Conservation (phyloP, 2,888 invertebrate genomes). For the Eupithecia subumbrata region DNA sequence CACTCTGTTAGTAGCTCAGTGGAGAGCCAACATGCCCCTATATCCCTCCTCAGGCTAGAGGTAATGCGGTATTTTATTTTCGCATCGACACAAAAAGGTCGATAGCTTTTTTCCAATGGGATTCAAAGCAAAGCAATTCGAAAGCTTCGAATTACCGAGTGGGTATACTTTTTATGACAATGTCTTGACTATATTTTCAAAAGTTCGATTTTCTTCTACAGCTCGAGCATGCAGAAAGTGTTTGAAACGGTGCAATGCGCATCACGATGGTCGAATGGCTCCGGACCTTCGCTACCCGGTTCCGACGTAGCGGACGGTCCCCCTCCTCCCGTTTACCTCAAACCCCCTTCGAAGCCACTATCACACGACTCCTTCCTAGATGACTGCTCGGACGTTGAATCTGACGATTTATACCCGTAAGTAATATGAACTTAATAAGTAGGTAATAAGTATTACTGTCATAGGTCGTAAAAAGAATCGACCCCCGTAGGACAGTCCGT, state of each 20-base stretch:
- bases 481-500: too few relatives aligned
- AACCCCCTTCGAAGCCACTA: slow-evolving; percentile 85
- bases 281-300: slow-evolving; percentile 70
- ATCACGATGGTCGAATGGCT: slow-evolving; percentile 84
- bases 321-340: slow-evolving; percentile 74
- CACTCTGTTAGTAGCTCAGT: too few relatives aligned
- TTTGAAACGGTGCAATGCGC: slow-evolving; percentile 96
- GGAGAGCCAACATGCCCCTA: too few relatives aligned
- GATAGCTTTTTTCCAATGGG: too few relatives aligned
- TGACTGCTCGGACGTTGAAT: slow-evolving; percentile 85
- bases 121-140: too few relatives aligned
- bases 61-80: too few relatives aligned
- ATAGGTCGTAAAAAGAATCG: too few relatives aligned
- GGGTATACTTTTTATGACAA: neutral
- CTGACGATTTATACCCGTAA: slow-evolving; percentile 90
- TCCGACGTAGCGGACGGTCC: slow-evolving; percentile 74
- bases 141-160: neutral
- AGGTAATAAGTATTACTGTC: too few relatives aligned
- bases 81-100: too few relatives aligned
- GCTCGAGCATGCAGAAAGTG: slow-evolving; percentile 93
- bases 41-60: too few relatives aligned
- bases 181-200: neutral
- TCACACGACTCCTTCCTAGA: slow-evolving; percentile 82
- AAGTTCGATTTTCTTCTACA: slow-evolving; percentile 51
- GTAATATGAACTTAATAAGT: slow-evolving; percentile 52